Percentiles rank a stretch among this genome's conserved stretches.
These are phyloP conservation scores for Pediacus dermestoides DNA, from an alignment of 2,888 invertebrate genomes.

Conservation along the genomic window DNA sequence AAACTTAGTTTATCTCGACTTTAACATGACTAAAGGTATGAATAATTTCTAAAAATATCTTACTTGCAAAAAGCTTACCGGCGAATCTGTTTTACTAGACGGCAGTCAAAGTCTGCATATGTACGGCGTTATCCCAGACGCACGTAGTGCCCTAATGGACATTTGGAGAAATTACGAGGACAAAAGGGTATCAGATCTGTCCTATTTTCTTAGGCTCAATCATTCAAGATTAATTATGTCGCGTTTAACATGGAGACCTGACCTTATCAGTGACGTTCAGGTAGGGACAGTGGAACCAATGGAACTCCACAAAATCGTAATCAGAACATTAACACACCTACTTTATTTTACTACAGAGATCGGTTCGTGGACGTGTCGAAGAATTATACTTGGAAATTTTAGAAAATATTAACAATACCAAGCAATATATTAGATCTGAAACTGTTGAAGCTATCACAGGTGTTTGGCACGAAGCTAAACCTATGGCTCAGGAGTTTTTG, in stretches of 20 bases:
- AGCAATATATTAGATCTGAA: conserved; percentile 67
- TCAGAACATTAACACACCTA: conserved; percentile 1
- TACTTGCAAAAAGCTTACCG: conserved; percentile 18
- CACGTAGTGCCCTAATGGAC: conserved; percentile 70
- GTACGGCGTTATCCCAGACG: conserved; percentile 73
- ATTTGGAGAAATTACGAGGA: conserved; percentile 82
- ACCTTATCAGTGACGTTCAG: conserved; percentile 61
- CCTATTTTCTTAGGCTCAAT: conserved; percentile 76
- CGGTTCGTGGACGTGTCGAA: conserved; percentile 47
- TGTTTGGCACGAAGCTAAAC: conserved; percentile 74
- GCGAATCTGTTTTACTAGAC: conserved; percentile 51
- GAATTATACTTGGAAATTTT: conserved; percentile 53
- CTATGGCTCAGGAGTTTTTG: conserved; percentile 65
- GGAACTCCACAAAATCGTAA: not conserved
- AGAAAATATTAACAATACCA: conserved; percentile 61
- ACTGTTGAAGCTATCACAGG: conserved; percentile 62
- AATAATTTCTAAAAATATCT: conserved; percentile 25
- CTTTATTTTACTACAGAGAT: conserved; percentile 42
- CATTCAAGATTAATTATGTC: conserved; percentile 80
- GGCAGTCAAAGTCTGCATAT: conserved; percentile 65
- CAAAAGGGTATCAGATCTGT: conserved; percentile 70
- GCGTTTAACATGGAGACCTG: conserved; percentile 75
- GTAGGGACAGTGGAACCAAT: conserved; percentile 40
- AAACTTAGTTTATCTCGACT: conserved; percentile 61
- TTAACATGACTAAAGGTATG: conserved; percentile 65